Percentiles rank a stretch among this genome's conserved stretches.
phyloP scores from a whole-genome alignment of 2,888 invertebrate genomes.

The Drosophila borealis region DNA sequence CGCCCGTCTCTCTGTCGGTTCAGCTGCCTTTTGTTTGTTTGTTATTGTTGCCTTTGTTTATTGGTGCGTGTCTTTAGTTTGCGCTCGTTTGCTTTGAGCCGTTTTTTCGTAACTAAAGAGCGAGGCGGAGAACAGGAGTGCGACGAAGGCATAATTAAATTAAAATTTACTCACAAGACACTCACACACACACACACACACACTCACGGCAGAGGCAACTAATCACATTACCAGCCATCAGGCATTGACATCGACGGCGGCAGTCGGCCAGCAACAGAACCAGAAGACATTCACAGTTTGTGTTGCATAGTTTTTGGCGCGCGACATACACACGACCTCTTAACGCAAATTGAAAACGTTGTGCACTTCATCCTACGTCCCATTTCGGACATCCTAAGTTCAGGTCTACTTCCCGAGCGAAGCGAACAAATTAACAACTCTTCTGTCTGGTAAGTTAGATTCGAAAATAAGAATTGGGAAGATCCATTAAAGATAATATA shows the following conservation, averaged over 20 bases:
- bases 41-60: conserved; percentile 73
- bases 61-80: conserved; percentile 71
- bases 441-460: conserved; percentile 68
- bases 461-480: background rate
- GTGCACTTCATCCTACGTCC: background rate
- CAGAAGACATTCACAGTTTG: conserved; percentile 57
- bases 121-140: conserved; percentile 29
- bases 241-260: conserved; percentile 56
- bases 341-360: conserved; percentile 44
- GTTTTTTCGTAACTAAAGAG: conserved; percentile 59
- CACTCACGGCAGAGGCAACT: conserved; percentile 50
- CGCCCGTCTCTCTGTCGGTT: conserved; percentile 22
- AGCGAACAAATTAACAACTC: conserved; percentile 48
- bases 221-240: conserved; percentile 76
- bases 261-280: conserved; percentile 49
- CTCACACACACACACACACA: conserved; percentile 17
- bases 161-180: conserved; percentile 69
- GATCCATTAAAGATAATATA: no score
- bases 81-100: conserved; percentile 63
- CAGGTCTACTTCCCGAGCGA: conserved; percentile 35
- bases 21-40: conserved; percentile 31
- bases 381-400: conserved; percentile 1
- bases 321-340: conserved; percentile 41
- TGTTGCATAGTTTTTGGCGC: conserved; percentile 78
- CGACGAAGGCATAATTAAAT: conserved; percentile 72